These are phyloP conservation scores for Telmatherina bonti DNA, from an alignment of 2,797 vertebrate species.

Conservation along the genomic window DNA sequence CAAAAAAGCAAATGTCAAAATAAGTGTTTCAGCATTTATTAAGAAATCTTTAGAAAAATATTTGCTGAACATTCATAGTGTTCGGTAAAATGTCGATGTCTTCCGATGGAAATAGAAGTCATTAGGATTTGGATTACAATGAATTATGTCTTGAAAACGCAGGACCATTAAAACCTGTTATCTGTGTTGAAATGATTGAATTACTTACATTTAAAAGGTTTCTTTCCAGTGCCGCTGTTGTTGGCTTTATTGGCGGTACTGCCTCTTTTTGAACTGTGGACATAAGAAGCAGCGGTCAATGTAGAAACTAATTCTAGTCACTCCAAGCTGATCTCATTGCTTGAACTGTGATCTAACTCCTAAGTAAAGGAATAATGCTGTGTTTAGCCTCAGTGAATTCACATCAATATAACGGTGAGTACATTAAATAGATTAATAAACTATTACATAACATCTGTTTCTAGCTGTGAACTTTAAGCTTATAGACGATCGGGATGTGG, in stretches of 20 bases:
- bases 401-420: not conserved
- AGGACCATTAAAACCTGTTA: not conserved
- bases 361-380: not conserved
- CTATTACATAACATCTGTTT: too few relatives aligned
- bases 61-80: too few relatives aligned
- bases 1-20: too few relatives aligned
- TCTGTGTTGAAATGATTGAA: not conserved
- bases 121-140: not conserved
- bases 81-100: too few relatives aligned
- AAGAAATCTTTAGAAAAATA: too few relatives aligned
- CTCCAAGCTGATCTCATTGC: not conserved
- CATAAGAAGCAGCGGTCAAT: not conserved
- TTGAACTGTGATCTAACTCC: not conserved
- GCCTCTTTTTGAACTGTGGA: slow-evolving; percentile 66
- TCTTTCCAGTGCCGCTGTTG: slow-evolving; percentile 72
- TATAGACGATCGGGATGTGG: not conserved
- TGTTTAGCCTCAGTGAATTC: not conserved
- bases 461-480: too few relatives aligned
- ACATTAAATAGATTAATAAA: not conserved
- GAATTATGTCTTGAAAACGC: not conserved
- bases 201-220: slow-evolving; percentile 78
- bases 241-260: slow-evolving; percentile 55
- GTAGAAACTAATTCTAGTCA: not conserved
- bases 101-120: too few relatives aligned
- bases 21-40: too few relatives aligned